These are phyloP conservation scores for Corythornis vintsioides DNA, from an alignment of 2,113 vertebrate genomes.

Conservation along the genomic window DNA sequence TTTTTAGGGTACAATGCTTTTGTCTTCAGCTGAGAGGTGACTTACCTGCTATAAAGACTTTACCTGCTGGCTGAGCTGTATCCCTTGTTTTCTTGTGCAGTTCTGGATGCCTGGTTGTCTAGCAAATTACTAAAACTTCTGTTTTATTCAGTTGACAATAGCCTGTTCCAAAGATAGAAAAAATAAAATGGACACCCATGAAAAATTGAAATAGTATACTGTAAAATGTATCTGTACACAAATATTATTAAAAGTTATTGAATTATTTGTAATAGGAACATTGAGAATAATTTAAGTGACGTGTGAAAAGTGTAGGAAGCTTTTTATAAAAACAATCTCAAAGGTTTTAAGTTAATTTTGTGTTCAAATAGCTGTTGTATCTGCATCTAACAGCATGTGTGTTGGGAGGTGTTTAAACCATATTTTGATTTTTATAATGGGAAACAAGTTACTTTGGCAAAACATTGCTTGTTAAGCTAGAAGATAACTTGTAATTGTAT, in stretches of 20 bases:
- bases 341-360: not conserved
- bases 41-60: not conserved
- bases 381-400: not conserved
- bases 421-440: rapidly evolving
- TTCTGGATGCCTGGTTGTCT: not conserved
- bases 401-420: not conserved
- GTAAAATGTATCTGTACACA: not conserved
- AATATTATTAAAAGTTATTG: not conserved
- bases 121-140: not conserved
- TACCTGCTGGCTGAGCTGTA: not conserved
- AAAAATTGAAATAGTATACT: not conserved
- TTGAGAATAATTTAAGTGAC: not conserved
- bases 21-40: not conserved
- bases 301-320: not conserved
- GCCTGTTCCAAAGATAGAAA: not conserved
- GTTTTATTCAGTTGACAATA: not conserved
- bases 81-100: not conserved
- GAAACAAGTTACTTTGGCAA: not conserved
- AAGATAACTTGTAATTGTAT: not conserved
- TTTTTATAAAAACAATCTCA: not conserved
- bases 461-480: not conserved
- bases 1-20: not conserved
- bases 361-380: not conserved
- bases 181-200: not conserved
- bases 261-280: not conserved